Base-by-base conservation (phyloP, 2,797 vertebrate species). In the Microctenopoma steveboyesi region DNA sequence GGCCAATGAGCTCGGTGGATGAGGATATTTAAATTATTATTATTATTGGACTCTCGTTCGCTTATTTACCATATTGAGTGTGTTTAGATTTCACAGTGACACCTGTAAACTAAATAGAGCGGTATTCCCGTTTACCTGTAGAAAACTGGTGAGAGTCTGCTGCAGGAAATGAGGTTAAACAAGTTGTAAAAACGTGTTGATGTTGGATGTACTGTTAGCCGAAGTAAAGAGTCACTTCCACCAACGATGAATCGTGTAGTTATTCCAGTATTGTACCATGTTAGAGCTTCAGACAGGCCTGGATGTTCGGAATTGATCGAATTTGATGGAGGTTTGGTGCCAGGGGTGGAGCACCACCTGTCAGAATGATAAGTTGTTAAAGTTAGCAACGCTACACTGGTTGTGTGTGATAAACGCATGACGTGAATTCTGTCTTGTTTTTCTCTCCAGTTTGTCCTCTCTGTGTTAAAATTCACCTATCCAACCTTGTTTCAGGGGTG, bases 401-500 rank as follows among this genome's bases (percentile, higher is more conserved):
- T n/a, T 57, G 3, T 7, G 25, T 25, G 48, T 50, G 14, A 45
- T 52, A 1, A 64, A 0, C 4, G 2, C 45, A 49, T 45, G 12
- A 35, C 3, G 22, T 72, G 7, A 55, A 27, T 14, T 12, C 1
- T 9, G 6, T 15, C 22, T 6, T 33, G 3, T 42, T 5, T 69
- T 86, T 58, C 49, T 86, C 94, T 95, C 45, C 95, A 99, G 97
- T 98, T 97, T 94, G 96, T 99, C 69, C 93, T 99, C 81, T 97
- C 97, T 72, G 94, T 97, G 76, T 90, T 98, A 92, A 97, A 98
- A 76, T 99, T 99, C 91, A 99, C 96, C 40, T 99, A 95, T 80
- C 98, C 97, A 69, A 99, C 98, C 10, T 94, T 99, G 88, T 99
- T 99, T 87, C 97, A 98, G 93, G 98, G 97, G 97, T 98, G 92